Conservation (phyloP, 2,888 invertebrate species). For the Podotricha telesiphe region DNA sequence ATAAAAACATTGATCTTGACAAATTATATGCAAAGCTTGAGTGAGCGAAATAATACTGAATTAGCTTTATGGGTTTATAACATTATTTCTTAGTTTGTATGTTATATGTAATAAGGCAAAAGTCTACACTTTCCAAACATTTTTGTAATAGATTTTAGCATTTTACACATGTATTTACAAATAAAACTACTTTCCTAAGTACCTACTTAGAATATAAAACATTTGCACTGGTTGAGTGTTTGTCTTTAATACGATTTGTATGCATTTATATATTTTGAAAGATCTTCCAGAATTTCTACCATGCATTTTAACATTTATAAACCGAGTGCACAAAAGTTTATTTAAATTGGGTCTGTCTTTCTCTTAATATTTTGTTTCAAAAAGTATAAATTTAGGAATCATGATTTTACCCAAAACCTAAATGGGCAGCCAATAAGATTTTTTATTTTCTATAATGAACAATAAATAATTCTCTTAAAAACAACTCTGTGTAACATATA, state of each 20-base stretch:
- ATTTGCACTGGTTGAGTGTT: not conserved
- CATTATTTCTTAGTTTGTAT: not conserved
- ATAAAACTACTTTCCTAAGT: not conserved
- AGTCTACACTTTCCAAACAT: constrained; percentile 2
- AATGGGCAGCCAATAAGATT: no score
- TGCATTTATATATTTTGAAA: constrained; percentile 25
- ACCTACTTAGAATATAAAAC: not conserved
- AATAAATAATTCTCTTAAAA: no score
- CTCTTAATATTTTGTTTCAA: not conserved
- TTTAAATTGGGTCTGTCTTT: not conserved
- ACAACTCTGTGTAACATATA: not conserved
- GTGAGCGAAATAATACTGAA: not conserved
- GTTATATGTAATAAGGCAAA: not conserved
- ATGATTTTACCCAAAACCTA: no score
- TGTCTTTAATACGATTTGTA: not conserved
- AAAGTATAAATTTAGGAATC: not conserved
- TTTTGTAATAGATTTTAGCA: not conserved
- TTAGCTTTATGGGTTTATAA: not conserved
- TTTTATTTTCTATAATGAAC: no score
- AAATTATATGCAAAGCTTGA: not conserved
- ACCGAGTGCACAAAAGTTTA: constrained; percentile 18
- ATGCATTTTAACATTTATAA: constrained; percentile 21
- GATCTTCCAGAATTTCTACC: constrained; percentile 7
- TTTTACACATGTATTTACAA: constrained; percentile 4
- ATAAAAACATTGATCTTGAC: not conserved